A percentile compares a stretch with the other conserved stretches of the same genome.
Conservation (phyloP, 1,140 invertebrate genomes). For the Pollicipes pollicipes region DNA sequence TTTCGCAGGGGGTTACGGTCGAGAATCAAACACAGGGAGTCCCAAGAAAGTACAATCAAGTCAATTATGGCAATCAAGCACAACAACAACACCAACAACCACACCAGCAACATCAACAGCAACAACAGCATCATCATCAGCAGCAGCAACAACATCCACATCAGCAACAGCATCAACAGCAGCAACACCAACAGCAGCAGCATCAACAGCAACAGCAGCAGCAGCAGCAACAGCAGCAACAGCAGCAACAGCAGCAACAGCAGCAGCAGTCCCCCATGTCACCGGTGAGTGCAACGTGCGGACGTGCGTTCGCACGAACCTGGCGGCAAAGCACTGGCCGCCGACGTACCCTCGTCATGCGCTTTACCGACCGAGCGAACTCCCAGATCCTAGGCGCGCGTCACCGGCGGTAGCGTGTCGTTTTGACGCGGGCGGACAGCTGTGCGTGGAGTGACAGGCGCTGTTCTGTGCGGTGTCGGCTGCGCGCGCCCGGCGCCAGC, state of each 20-base stretch:
- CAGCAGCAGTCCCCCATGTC: too few relatives aligned
- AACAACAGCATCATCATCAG: background rate
- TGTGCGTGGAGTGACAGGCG: too few relatives aligned
- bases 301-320: too few relatives aligned
- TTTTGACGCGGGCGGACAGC: too few relatives aligned
- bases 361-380: too few relatives aligned
- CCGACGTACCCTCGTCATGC: too few relatives aligned
- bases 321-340: too few relatives aligned
- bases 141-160: background rate
- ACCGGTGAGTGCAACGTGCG: too few relatives aligned
- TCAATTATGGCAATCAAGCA: background rate
- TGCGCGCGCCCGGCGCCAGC: too few relatives aligned
- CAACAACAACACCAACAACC: background rate
- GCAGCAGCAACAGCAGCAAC: background rate
- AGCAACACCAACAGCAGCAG: background rate
- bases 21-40: background rate
- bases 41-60: background rate
- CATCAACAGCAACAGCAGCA: background rate
- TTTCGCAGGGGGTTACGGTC: background rate
- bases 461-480: too few relatives aligned
- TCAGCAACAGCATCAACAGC: background rate
- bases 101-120: background rate
- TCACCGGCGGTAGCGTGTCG: too few relatives aligned
- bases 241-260: background rate
- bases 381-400: too few relatives aligned